Evolutionary conservation across 2,888 invertebrate species (phyloP), one percentile per base, ranked within the genome.

Genomic region (Agrotis ipsilon): DNA sequence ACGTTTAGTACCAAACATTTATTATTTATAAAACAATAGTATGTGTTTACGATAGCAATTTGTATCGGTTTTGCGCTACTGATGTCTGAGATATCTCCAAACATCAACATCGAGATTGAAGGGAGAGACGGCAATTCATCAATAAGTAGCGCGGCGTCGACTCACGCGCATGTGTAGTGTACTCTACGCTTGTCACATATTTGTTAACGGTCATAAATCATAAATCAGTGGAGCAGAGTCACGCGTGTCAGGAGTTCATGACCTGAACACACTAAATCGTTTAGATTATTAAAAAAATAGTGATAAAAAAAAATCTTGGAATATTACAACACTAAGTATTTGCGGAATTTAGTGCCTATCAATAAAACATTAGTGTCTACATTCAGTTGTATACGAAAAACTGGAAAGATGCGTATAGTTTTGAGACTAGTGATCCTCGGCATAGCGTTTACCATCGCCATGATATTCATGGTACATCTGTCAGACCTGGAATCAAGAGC

Each of bases 371-470:
- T 65, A 24, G 58, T 46, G 24, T 61, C 14, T 6, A 43, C 45
- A 65, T 45, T 62, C 9, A 32, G 19, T 64, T 19, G 54, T 3
- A 24, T 55, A 64, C 49, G 16, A 27, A 9, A 72, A 14, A 24
- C 18, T 16, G 57, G 64, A 48, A 84, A 18, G 74, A 94, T 94
- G 94, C 92, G 92, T 79, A 80, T 86, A 72, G 59, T 87, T 14
- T 70, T 88, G 24, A 92, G 93, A 64, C 86, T 91, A 19, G 58
- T 86, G 16, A 70, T 87, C 5, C 80, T 86, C 11, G 89, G 84
- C 9, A 75, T 89, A 14, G 75, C 81, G 11, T 89, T 92, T 52
- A 80, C 81, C 9, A 32, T 85, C 48, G 85, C 81, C 27, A 82
- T 91, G 79, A 19, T 92, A 11, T 61, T 94, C 48, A 55, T 94